Evolutionary conservation across 2,113 vertebrate genomes (phyloP), one percentile per base, ranked within the genome.

Genomic region (Oenanthe oenanthe): DNA sequence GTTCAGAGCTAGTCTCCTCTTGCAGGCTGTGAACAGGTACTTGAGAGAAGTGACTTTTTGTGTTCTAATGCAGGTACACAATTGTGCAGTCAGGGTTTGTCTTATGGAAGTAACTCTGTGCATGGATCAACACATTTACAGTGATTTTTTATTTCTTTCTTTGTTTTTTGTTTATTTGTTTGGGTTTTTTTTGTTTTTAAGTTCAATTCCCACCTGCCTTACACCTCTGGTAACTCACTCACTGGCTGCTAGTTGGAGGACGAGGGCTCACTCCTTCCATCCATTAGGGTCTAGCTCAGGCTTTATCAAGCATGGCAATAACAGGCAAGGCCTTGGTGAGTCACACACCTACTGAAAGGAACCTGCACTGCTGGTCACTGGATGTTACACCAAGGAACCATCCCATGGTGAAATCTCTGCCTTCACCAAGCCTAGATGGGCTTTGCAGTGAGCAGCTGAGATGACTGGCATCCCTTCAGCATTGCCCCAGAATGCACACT

Each of bases 281-380:
- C 62, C 17, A 10, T 42, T 63, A 34, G 2, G 19, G 9, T 56
- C 19, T 61, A 38, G 3, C 21, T 62, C 65, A 74, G 22, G 20
- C 11, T 7, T 54, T 71, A 54, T 12, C 26, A 81, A 87, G 70
- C 16, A 13, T 21, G 18, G 1, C 3, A 0, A 13, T 42, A 75
- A 43, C 19, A 53, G 31, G 3, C 40, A 47, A 13, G 15, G 29
- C 31, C 53, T 65, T 58, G 36, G 34, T 70, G 42, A 71, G 8
- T 51, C 73, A n/a, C 13, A 42, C 10, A 58, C 32, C 13, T 74
- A 32, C 34, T 0, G 0, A 40, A 75, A 67, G 43, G 38, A 87
- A n/a, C 7, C 14, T 42, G 10, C 15, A n/a, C 17, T 38, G 13
- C 31, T 65, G 17, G 47, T 65, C 17, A 10, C 54, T 57, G 47